Percentiles rank a stretch among this genome's conserved stretches.
phyloP scores from a whole-genome alignment of 2,113 vertebrate genomes.

The Ranitomeya imitator region DNA sequence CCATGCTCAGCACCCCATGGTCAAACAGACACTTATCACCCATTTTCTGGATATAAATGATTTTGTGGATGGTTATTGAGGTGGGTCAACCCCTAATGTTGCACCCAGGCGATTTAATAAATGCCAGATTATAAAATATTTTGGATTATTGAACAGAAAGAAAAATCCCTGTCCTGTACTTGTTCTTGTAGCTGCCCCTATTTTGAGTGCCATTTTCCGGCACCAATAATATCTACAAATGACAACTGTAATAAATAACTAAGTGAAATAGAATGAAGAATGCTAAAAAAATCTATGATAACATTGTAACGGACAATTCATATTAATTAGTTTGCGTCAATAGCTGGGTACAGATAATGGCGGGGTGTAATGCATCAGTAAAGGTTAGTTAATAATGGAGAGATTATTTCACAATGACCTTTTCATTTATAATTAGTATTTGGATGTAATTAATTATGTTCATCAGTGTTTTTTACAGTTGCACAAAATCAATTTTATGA shows the following conservation, averaged over 20 bases:
- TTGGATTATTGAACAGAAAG: not conserved
- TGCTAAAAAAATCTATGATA: not conserved
- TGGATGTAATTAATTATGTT: not conserved
- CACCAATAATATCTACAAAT: not conserved
- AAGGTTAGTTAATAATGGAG: not conserved
- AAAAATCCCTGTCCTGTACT: not conserved
- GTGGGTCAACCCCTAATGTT: too few species aligned
- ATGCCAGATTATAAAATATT: not conserved
- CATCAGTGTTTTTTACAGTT: not conserved
- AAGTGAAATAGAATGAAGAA: not conserved
- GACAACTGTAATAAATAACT: not conserved
- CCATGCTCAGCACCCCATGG: too few species aligned
- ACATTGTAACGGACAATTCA: not conserved
- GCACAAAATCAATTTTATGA: not conserved
- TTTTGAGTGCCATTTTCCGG: not conserved
- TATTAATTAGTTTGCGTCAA: not conserved
- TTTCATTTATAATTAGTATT: not conserved
- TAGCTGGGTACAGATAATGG: not conserved
- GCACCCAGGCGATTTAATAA: too few species aligned
- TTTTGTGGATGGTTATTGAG: too few species aligned
- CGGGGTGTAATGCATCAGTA: not conserved
- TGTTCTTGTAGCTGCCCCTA: not conserved
- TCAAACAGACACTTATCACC: too few species aligned
- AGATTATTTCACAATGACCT: not conserved
- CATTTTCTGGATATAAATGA: too few species aligned